These are phyloP conservation scores for Manis crassicaudata DNA, from an alignment of 2,797 vertebrate genomes.

Conservation along the genomic window DNA sequence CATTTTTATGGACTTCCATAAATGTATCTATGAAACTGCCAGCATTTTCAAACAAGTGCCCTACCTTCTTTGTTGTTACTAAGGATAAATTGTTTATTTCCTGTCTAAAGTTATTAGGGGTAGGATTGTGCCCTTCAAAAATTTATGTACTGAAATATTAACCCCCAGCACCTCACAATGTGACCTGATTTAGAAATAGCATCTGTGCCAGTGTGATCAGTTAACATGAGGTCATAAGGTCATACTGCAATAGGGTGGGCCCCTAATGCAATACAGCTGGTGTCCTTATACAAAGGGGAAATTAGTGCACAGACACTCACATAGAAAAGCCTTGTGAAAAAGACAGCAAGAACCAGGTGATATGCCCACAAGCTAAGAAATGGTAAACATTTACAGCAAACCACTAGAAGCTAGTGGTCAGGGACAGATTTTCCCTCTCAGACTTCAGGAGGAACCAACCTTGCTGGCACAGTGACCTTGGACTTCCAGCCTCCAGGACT, in stretches of 20 bases:
- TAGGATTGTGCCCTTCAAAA: background rate
- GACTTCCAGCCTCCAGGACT: background rate
- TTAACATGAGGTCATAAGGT: background rate
- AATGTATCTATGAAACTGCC: background rate
- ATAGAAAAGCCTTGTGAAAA: background rate
- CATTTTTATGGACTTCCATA: background rate
- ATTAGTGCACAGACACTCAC: background rate
- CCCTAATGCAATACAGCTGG: background rate
- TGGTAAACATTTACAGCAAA: background rate
- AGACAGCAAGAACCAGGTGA: background rate
- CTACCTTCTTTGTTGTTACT: background rate
- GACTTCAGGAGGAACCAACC: background rate
- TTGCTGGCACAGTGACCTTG: background rate
- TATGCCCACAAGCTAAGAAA: background rate
- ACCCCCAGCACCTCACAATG: background rate
- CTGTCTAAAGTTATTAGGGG: background rate
- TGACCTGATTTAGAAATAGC: background rate
- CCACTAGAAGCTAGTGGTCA: background rate
- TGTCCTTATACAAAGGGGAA: background rate
- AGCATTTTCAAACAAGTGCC: slow-evolving; percentile 29
- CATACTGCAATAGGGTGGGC: background rate
- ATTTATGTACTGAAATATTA: background rate
- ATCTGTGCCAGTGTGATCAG: background rate
- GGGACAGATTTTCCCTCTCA: background rate
- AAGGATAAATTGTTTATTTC: background rate